phyloP scores from a whole-genome alignment of 2,888 invertebrate species.

The Adineta ricciae region DNA sequence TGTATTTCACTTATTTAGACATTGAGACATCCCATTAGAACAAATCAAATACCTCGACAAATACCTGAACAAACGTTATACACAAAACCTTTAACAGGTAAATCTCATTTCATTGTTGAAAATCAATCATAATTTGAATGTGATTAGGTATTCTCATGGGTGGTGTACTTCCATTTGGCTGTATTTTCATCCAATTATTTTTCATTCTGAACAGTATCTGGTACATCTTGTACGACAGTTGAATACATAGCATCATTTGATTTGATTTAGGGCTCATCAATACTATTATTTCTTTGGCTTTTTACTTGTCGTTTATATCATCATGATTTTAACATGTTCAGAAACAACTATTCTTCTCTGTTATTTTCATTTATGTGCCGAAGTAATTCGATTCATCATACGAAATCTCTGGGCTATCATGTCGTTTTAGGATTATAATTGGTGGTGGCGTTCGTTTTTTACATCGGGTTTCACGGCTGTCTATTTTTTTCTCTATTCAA shows the following conservation, averaged over 20 bases:
- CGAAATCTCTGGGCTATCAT: neutral
- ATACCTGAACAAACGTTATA: slow-evolving; percentile 97
- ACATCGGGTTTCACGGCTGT: slow-evolving; percentile 92
- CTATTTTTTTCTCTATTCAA: slow-evolving; percentile 90
- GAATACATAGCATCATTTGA: neutral
- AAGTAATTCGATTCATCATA: slow-evolving; percentile 44
- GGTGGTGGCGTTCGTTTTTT: slow-evolving; percentile 95
- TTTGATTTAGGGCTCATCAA: slow-evolving; percentile 57
- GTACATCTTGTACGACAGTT: slow-evolving; percentile 37
- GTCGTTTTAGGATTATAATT: slow-evolving; percentile 71
- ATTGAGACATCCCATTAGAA: slow-evolving; percentile 85
- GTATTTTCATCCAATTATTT: slow-evolving; percentile 89
- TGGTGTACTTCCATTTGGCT: slow-evolving; percentile 88
- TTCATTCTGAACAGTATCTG: slow-evolving; percentile 90
- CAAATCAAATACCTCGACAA: slow-evolving; percentile 94
- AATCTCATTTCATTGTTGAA: neutral
- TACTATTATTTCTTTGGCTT: slow-evolving; percentile 98
- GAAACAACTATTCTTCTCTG: slow-evolving; percentile 87
- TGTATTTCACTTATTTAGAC: neutral
- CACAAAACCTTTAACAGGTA: slow-evolving; percentile 76
- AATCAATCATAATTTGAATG: neutral
- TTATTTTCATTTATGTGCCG: slow-evolving; percentile 93
- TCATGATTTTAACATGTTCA: slow-evolving; percentile 85
- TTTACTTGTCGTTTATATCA: slow-evolving; percentile 83
- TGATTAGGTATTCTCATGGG: slow-evolving; percentile 66